A percentile compares a stretch with the other conserved stretches of the same genome.
Conservation (phyloP, 1,140 invertebrate genomes). For the Rhagoletis zephyria region DNA sequence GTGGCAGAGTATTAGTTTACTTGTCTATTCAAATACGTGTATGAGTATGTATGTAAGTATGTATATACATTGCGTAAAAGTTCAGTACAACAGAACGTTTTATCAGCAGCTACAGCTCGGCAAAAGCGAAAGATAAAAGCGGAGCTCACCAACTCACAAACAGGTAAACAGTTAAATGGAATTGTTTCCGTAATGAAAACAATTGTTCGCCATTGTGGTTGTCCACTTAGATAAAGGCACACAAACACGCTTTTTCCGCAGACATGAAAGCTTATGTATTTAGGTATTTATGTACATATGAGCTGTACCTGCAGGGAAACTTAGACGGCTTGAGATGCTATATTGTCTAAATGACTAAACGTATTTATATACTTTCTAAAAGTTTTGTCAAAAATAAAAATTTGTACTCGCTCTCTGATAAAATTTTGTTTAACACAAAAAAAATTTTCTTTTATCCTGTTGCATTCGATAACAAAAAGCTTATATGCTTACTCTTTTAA, state of each 20-base stretch:
- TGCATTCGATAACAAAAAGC: too few relatives aligned
- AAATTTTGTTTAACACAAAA: too few relatives aligned
- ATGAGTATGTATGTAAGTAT: background rate
- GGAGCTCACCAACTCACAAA: slow-evolving; percentile 22
- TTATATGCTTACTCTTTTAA: too few relatives aligned
- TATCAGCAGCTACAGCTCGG: background rate
- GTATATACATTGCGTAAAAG: background rate
- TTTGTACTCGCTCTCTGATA: too few relatives aligned
- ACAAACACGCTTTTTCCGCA: background rate
- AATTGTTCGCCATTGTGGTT: slow-evolving; percentile 38
- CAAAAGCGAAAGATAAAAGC: slow-evolving; percentile 34
- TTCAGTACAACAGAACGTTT: background rate
- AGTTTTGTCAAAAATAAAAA: too few relatives aligned
- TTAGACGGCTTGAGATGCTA: too few relatives aligned
- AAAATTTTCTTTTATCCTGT: too few relatives aligned
- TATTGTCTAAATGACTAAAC: too few relatives aligned
- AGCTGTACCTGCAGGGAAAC: too few relatives aligned
- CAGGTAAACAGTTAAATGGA: slow-evolving; percentile 43
- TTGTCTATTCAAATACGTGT: background rate
- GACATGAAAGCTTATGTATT: background rate
- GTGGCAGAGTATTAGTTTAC: background rate
- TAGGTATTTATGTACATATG: too few relatives aligned
- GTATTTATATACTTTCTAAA: too few relatives aligned
- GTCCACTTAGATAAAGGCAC: slow-evolving; percentile 21
- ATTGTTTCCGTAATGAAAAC: slow-evolving; percentile 46